phyloP scores from a whole-genome alignment of 2,797 vertebrate species.

The Delichon dasypus region DNA sequence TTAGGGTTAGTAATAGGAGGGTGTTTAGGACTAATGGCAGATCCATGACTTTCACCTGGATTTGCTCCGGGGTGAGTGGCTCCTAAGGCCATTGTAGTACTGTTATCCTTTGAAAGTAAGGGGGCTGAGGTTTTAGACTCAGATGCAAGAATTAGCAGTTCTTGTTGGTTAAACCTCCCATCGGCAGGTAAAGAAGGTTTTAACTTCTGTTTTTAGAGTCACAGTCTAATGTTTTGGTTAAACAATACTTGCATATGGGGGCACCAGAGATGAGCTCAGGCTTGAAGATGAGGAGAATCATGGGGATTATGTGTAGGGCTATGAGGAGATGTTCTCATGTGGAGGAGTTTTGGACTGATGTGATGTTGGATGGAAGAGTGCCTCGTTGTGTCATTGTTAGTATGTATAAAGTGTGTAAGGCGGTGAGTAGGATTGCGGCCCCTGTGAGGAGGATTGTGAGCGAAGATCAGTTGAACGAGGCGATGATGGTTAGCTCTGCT shows the following conservation, averaged over 20 bases:
- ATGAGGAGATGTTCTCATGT: fast-evolving
- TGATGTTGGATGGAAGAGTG: fast-evolving
- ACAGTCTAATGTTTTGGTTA: not conserved
- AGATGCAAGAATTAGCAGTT: not conserved
- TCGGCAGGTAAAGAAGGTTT: not conserved
- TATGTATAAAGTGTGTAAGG: fast-evolving
- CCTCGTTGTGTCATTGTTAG: not conserved
- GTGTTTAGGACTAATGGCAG: no score
- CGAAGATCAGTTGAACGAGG: fast-evolving
- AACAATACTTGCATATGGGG: not conserved
- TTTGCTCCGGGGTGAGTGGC: no score
- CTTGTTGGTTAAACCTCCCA: no score
- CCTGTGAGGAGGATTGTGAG: fast-evolving
- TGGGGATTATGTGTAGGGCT: fast-evolving
- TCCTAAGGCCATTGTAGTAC: no score
- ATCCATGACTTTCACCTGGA: no score
- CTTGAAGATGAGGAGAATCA: fast-evolving
- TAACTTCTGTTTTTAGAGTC: not conserved
- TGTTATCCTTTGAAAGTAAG: no score
- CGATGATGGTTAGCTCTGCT: fast-evolving
- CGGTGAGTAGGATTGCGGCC: fast-evolving
- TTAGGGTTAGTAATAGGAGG: no score
- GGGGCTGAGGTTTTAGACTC: not conserved
- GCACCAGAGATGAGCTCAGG: fast-evolving
- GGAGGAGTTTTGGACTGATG: fast-evolving